Conservation (phyloP, 2,113 vertebrate genomes). For the Ptyas mucosa region DNA sequence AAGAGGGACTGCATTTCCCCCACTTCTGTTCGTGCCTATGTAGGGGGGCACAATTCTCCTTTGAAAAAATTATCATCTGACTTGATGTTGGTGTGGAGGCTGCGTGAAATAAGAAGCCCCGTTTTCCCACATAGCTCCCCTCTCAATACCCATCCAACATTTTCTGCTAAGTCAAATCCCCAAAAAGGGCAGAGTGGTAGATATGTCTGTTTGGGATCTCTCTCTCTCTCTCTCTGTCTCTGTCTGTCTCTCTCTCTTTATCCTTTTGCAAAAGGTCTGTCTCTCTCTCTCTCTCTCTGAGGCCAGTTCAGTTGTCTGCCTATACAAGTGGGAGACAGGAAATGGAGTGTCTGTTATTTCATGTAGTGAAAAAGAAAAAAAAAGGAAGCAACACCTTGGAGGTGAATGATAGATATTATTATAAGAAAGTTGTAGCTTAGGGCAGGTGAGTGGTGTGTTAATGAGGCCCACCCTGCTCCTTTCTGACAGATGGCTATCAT, state of each 20-base stretch:
- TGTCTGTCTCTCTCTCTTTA: conserved; percentile 5
- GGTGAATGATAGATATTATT: conserved; percentile 80
- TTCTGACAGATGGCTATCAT: conserved; percentile 87
- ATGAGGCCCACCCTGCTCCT: conserved; percentile 80
- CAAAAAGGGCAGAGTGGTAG: not conserved
- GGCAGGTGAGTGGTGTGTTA: conserved; percentile 80
- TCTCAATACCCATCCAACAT: not conserved
- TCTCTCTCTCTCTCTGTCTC: conserved; percentile 47
- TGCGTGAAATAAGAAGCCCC: not conserved
- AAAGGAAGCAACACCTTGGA: conserved; percentile 71
- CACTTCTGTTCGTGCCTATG: not conserved
- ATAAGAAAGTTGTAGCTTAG: conserved; percentile 78
- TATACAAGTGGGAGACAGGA: conserved; percentile 53
- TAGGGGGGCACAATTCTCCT: not conserved
- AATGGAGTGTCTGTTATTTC: conserved; percentile 67
- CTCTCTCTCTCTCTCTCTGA: not conserved
- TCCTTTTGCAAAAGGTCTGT: not conserved
- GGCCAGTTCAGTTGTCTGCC: conserved; percentile 49
- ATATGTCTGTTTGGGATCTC: not conserved
- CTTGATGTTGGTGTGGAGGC: not conserved
- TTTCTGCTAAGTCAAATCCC: not conserved
- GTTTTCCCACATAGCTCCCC: not conserved
- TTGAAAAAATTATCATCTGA: not conserved
- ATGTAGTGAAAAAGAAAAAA: conserved; percentile 51
- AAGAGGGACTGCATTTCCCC: not conserved